Evolutionary conservation across 2,797 vertebrate species (phyloP).

Genomic region (Petrocephalus sullivani): DNA sequence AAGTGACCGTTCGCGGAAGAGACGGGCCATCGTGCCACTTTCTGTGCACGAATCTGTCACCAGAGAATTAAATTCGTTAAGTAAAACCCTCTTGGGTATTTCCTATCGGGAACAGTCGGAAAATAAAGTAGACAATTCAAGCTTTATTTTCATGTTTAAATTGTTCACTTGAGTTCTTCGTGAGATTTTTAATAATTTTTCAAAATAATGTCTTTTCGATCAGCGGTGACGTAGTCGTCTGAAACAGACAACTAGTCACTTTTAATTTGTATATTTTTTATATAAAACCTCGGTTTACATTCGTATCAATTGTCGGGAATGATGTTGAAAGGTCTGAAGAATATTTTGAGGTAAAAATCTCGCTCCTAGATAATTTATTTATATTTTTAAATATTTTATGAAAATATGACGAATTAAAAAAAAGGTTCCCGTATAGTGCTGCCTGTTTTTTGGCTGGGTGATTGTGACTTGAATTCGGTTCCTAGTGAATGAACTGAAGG

Average conservation of each 20-base stretch:
- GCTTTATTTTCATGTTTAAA: constrained; percentile 66
- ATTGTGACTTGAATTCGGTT: constrained; percentile 75
- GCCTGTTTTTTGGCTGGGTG: constrained; percentile 61
- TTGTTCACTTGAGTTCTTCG: constrained; percentile 33
- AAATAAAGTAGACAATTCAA: constrained; percentile 35
- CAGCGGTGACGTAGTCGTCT: constrained; percentile 37
- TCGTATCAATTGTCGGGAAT: constrained; percentile 64
- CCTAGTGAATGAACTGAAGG: constrained; percentile 67
- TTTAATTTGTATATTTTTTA: constrained; percentile 38
- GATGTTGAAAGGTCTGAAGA: constrained; percentile 29
- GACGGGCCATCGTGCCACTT: constrained; percentile 33
- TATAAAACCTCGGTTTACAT: neutral
- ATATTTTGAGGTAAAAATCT: constrained; percentile 43
- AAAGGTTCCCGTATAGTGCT: constrained; percentile 53
- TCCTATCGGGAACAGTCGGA: neutral
- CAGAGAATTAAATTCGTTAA: constrained; percentile 46
- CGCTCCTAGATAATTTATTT: constrained; percentile 30
- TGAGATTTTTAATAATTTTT: constrained; percentile 74
- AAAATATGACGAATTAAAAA: constrained; percentile 58
- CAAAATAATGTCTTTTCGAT: constrained; percentile 38
- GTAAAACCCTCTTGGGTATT: constrained; percentile 16
- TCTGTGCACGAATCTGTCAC: constrained; percentile 23
- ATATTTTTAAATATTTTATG: constrained; percentile 71
- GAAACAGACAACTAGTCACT: constrained; percentile 38
- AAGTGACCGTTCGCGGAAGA: constrained; percentile 39